A percentile compares a stretch with the other conserved stretches of the same genome.
These are phyloP conservation scores for Alouatta palliata DNA, from an alignment of 2,113 vertebrate genomes.

Conservation along the genomic window DNA sequence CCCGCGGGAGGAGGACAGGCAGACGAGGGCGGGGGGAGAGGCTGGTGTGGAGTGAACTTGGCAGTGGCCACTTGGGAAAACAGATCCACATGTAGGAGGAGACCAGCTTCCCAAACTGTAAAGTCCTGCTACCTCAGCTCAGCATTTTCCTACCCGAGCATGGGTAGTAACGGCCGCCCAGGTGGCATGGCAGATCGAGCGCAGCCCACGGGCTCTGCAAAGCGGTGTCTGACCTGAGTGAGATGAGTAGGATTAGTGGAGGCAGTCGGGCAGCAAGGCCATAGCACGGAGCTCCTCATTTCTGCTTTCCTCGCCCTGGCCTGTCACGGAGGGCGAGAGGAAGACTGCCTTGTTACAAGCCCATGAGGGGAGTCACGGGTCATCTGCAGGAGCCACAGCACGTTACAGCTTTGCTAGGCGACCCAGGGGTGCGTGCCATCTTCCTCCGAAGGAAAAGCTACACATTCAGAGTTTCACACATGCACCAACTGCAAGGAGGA, in stretches of 20 bases:
- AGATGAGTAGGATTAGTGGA: too few species aligned
- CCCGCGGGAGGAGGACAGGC: slow-evolving; percentile 6
- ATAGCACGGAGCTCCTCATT: neutral
- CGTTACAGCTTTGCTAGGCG: too few species aligned
- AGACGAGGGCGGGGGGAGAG: slow-evolving; percentile 28
- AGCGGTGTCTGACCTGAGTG: neutral
- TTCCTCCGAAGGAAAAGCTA: neutral
- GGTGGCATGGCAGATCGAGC: fast-evolving
- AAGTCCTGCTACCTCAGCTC: too few species aligned
- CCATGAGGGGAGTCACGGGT: neutral
- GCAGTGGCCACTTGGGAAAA: neutral
- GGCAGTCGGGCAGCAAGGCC: neutral
- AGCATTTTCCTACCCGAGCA: fast-evolving
- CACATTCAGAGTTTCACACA: neutral
- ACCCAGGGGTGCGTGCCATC: fast-evolving
- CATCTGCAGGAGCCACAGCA: neutral
- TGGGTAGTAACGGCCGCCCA: too few species aligned
- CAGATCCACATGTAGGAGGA: neutral
- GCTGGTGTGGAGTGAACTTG: fast-evolving
- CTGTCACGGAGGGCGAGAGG: neutral
- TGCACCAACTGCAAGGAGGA: fast-evolving
- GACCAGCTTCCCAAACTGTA: fast-evolving
- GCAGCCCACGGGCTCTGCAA: neutral
- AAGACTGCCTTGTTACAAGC: neutral
- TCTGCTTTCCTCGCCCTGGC: neutral